A percentile compares a stretch with the other conserved stretches of the same genome.
Evolutionary conservation across 2,797 vertebrate species (phyloP).

Genomic region (Buphagus erythrorhynchus): DNA sequence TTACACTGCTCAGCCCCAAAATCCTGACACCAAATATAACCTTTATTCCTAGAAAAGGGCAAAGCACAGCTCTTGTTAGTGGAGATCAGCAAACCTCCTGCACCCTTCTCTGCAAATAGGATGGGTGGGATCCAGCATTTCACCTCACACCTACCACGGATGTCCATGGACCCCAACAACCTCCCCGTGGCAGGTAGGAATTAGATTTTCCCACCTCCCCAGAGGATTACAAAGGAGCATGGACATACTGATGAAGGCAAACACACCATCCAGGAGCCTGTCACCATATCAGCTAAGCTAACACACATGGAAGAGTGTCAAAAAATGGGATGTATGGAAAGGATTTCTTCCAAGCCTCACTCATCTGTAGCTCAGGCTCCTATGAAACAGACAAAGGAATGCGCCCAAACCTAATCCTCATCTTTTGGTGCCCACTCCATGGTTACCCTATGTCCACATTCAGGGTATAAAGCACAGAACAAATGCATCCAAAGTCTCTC

Average conservation of each 20-base stretch:
- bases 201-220: neutral
- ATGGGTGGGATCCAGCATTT: neutral
- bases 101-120: neutral
- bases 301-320: rapidly evolving
- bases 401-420: rapidly evolving
- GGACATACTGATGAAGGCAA: neutral
- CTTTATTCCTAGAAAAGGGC: neutral
- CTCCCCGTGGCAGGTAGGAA: rapidly evolving
- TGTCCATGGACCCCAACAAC: neutral
- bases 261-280: neutral
- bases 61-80: neutral
- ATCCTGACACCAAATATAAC: slow-evolving; percentile 40
- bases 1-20: neutral
- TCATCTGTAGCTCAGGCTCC: neutral
- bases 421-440: neutral
- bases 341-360: neutral
- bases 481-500: neutral
- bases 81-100: neutral
- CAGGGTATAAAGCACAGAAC: neutral
- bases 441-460: rapidly evolving
- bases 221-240: neutral
- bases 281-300: rapidly evolving
- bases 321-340: neutral
- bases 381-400: neutral
- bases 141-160: neutral